phyloP scores from a whole-genome alignment of 2,888 invertebrate genomes.

The Acanthococcus lagerstroemiae region DNA sequence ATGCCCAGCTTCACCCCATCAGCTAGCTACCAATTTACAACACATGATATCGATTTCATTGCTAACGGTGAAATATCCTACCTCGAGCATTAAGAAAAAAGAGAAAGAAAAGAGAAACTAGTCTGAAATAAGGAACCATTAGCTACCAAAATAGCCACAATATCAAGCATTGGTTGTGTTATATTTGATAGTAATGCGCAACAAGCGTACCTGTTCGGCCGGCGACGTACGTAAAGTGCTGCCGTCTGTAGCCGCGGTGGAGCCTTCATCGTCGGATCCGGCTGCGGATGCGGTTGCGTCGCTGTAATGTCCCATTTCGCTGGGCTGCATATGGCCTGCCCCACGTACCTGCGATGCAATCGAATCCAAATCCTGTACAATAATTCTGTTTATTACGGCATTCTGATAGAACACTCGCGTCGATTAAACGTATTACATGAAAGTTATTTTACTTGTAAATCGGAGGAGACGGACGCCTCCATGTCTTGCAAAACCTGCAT shows the following conservation, averaged over 20 bases:
- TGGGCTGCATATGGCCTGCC: neutral
- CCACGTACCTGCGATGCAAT: constrained; percentile 13
- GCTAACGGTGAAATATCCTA: no score
- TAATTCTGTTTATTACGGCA: neutral
- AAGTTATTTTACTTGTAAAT: constrained; percentile 8
- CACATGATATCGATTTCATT: no score
- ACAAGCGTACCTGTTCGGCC: constrained; percentile 64
- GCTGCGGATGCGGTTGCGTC: constrained; percentile 77
- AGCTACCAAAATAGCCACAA: no score
- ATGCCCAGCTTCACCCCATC: no score
- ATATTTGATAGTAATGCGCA: no score
- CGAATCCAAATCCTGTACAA: constrained; percentile 6
- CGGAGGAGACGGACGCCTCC: constrained; percentile 10
- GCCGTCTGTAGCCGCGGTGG: constrained; percentile 89
- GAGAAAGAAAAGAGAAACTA: no score
- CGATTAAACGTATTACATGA: neutral
- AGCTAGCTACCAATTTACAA: no score
- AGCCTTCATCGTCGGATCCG: constrained; percentile 89
- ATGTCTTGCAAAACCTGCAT: constrained; percentile 17
- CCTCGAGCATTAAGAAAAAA: no score
- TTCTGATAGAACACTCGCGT: neutral
- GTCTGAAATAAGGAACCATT: no score
- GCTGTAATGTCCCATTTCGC: constrained; percentile 57
- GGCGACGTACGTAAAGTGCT: constrained; percentile 79
- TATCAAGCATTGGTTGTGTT: no score